A percentile compares a stretch with the other conserved stretches of the same genome.
Evolutionary conservation across 2,113 vertebrate genomes (phyloP).

Genomic region (Anseranas semipalmata): DNA sequence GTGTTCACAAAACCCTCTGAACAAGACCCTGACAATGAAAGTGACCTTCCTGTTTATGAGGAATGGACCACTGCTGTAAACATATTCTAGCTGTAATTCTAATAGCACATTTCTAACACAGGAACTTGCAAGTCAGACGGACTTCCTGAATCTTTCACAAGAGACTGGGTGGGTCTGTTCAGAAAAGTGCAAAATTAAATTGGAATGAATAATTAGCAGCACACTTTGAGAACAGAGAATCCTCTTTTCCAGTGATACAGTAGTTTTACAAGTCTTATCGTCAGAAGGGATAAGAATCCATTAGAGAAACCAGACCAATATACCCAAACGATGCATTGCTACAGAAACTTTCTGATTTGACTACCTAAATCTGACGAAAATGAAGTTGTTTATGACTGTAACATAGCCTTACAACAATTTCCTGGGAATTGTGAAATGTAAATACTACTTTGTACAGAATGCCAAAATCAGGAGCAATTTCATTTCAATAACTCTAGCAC

Average conservation of each 20-base stretch:
- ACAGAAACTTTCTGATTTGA: neutral
- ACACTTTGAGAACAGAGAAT: neutral
- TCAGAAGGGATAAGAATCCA: neutral
- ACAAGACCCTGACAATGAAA: neutral
- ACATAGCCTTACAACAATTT: neutral
- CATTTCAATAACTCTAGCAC: neutral
- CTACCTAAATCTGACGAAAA: neutral
- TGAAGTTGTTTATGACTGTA: neutral
- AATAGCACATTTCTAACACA: neutral
- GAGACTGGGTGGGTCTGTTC: neutral
- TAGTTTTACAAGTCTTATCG: neutral
- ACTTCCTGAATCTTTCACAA: neutral
- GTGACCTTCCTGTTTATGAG: neutral
- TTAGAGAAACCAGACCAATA: neutral
- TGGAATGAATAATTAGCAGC: neutral
- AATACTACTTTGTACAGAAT: neutral
- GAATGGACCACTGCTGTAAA: neutral
- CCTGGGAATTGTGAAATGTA: neutral
- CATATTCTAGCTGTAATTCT: neutral
- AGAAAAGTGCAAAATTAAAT: neutral
- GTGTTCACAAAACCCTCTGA: neutral
- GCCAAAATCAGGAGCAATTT: neutral
- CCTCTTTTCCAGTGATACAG: neutral
- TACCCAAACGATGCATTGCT: neutral
- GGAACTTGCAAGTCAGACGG: neutral